Base-by-base conservation (phyloP, 2,113 vertebrate genomes). In the Asarcornis scutulata region DNA sequence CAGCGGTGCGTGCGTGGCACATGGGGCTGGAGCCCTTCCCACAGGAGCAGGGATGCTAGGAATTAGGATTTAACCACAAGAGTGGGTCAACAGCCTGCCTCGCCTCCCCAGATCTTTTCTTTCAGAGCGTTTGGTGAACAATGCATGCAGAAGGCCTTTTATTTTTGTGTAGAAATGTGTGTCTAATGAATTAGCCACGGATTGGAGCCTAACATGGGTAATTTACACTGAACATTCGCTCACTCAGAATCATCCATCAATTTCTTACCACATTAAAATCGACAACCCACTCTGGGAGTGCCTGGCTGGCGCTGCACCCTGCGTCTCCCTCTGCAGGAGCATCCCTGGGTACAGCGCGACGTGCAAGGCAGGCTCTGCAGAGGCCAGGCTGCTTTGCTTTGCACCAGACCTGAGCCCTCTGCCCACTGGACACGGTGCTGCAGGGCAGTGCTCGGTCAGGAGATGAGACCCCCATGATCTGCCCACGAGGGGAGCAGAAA, bases 141-240 rank as follows among this genome's bases (percentile, higher is more conserved):
- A 91, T 86, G 91, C 27, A 0, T 6, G 53, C 60, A 88, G 86
- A 89, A 89, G 74, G 77, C 86, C 84, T 89, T 96, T 95, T 96
- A 92, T 95, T 95, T 96, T 94, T 96, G 83, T 93, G 96, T 93
- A 94, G 94, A 91, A 83, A 53, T 0, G 85, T 93, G 96, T 89
- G 91, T 91, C 96, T 96, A 95, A 95, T 95, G 96, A 96, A 96
- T 97, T 92, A 94, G 88, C 83, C 86, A 93, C 8, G 81, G 96
- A 83, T 31, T 81, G 96, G 84, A 93, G 75, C 75, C 86, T 75
- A 91, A 95, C 96, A 92, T 55, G 96, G 95, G 94, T 94, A 95
- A 96, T 95, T 97, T 95, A 89, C 88, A 87, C 77, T 64, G 88
- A 94, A 94, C 95, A 83, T 78, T 92, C 13, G 0, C 94, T 91